These are phyloP conservation scores for Hippopotamyrus pictus DNA, from an alignment of 2,797 vertebrate species.

Conservation along the genomic window DNA sequence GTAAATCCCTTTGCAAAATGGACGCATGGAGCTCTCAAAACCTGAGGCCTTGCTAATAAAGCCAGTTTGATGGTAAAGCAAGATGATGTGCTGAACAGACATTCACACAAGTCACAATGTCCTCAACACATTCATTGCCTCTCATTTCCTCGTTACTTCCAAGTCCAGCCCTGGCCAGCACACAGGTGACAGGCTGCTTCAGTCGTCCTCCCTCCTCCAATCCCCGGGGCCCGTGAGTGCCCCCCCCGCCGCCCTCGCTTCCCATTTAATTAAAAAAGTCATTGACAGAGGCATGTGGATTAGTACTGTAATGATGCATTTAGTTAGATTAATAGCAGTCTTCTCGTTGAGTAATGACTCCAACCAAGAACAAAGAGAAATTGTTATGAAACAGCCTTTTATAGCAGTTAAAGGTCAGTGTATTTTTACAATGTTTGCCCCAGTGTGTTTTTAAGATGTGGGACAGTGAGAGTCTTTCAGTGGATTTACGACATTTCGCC, in stretches of 20 bases:
- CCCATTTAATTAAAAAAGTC: slow-evolving; percentile 92
- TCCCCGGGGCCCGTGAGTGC: slow-evolving; percentile 65
- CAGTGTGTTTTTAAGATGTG: slow-evolving; percentile 49
- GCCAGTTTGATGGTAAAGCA: slow-evolving; percentile 8
- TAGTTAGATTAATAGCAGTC: slow-evolving; percentile 82
- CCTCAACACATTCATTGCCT: neutral
- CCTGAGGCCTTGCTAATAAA: neutral
- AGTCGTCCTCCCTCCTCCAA: slow-evolving; percentile 60
- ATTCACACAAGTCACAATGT: neutral
- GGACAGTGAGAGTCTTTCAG: slow-evolving; percentile 36
- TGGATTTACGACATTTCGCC: slow-evolving; percentile 54
- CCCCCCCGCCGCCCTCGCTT: slow-evolving; percentile 73
- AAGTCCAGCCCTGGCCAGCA: slow-evolving; percentile 48
- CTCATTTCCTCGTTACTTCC: slow-evolving; percentile 28
- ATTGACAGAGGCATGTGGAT: slow-evolving; percentile 87
- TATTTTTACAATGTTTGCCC: slow-evolving; percentile 42
- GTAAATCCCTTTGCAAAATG: neutral
- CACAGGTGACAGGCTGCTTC: slow-evolving; percentile 55
- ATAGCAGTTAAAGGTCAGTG: slow-evolving; percentile 74
- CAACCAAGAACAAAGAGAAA: slow-evolving; percentile 79
- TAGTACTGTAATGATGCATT: slow-evolving; percentile 81
- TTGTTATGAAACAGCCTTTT: slow-evolving; percentile 71
- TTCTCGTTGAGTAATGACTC: slow-evolving; percentile 73
- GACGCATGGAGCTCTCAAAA: neutral
- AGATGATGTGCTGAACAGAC: neutral